Base-by-base conservation (phyloP, 1,140 invertebrate genomes). In the Myzus persicae region DNA sequence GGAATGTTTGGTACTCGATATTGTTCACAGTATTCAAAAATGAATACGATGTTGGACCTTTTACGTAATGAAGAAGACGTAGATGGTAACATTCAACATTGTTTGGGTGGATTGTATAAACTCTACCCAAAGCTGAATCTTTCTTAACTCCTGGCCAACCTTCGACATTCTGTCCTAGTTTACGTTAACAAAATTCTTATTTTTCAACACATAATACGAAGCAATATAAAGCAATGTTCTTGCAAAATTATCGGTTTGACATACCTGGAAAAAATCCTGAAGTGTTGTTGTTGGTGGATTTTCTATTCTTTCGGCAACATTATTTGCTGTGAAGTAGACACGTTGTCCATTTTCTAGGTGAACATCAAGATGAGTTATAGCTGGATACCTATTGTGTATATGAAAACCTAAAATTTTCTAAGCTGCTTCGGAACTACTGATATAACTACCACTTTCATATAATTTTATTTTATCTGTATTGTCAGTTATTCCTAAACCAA, bases 371-470 rank as follows among this genome's bases (percentile, higher is more conserved):
- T 95, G 94, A 46, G 94, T 67, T 91, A 95, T 94, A 90, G 94
- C 87, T 91, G 95, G 95, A 93, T 94, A 94, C 40, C 94, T 90
- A 90, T 95, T 94, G 91, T 95, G 95, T 67, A 95, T 94, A 46
- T 94, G 94, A 93, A 95, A 95, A 84, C 93, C 91, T 6, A 95
- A 94, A 38, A 96, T 95, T 88, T 94, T 93, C 95, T 95, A 96
- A 93, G 94, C 94, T 88, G 95, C 95, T 95, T 96, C 95, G 22
- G 51, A 51, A 51, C 51, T 24, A 51, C 51, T 51, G 20, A 51
- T 51, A 24, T 51, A 51, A 20, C 51, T 51, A 22, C 51, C 51
- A 51, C 51, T 51, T 51, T 24, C 51, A 51, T 51, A 51, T 51
- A 51, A 93, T 42, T 48, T 93, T 67, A 89, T 36, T 84, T 82